These are phyloP conservation scores for Penaeus monodon DNA, from an alignment of 2,888 invertebrate genomes.

Conservation along the genomic window DNA sequence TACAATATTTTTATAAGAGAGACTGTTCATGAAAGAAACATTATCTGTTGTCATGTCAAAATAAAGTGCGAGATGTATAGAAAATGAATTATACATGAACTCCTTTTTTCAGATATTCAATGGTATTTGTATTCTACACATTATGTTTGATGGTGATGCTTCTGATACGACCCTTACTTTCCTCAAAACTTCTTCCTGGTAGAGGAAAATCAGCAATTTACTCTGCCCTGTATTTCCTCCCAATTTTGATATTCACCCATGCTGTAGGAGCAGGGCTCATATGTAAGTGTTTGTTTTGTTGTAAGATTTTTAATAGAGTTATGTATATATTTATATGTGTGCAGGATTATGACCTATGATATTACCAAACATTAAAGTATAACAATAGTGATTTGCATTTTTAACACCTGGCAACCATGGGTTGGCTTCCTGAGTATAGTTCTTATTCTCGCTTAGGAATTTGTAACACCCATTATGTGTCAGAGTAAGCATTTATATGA, in stretches of 20 bases:
- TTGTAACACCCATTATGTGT: background rate
- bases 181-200: slow-evolving; percentile 70
- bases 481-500: background rate
- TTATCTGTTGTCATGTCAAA: too few species aligned
- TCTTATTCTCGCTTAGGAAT: background rate
- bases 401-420: too few species aligned
- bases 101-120: slow-evolving; percentile 82
- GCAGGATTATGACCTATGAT: too few species aligned
- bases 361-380: too few species aligned
- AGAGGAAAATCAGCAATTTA: slow-evolving; percentile 79
- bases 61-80: background rate
- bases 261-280: slow-evolving; percentile 91
- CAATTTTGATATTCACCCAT: slow-evolving; percentile 86
- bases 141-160: slow-evolving; percentile 85
- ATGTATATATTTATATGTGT: background rate
- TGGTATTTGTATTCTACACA: slow-evolving; percentile 91
- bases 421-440: too few species aligned
- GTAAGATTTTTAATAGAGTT: background rate
- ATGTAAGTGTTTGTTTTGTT: slow-evolving; percentile 73
- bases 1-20: too few species aligned
- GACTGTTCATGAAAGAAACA: too few species aligned
- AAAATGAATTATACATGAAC: slow-evolving; percentile 5
- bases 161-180: slow-evolving; percentile 81
- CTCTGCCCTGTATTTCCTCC: slow-evolving; percentile 93
- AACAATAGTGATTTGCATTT: too few species aligned